Percentiles rank a stretch among this genome's conserved stretches.
phyloP scores from a whole-genome alignment of 2,888 invertebrate genomes.

The Megaustenia siamemsis region DNA sequence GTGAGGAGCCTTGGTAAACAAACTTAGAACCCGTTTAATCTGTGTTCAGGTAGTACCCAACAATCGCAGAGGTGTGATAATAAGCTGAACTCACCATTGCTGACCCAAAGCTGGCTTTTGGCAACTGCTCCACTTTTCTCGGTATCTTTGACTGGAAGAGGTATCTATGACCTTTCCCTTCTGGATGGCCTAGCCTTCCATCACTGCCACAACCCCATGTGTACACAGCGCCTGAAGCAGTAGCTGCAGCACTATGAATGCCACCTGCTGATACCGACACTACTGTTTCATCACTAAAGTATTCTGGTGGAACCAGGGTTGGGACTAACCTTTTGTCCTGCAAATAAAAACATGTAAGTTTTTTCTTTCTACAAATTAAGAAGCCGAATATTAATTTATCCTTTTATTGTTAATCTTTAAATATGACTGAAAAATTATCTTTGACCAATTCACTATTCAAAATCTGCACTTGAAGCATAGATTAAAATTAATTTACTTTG shows the following conservation, averaged over 20 bases:
- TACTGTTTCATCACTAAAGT: conserved; percentile 62
- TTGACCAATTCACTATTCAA: too few relatives aligned
- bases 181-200: conserved; percentile 69
- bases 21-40: neutral
- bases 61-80: conserved; percentile 65
- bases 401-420: too few relatives aligned
- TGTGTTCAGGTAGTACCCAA: neutral
- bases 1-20: too few relatives aligned
- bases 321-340: conserved; percentile 54
- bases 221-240: conserved; percentile 62
- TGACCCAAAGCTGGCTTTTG: conserved; percentile 42
- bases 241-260: conserved; percentile 68
- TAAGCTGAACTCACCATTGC: conserved; percentile 64
- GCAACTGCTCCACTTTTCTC: conserved; percentile 61
- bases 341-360: neutral
- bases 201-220: conserved; percentile 73
- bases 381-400: too few relatives aligned
- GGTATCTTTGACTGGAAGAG: conserved; percentile 67
- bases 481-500: too few relatives aligned
- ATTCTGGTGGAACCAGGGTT: conserved; percentile 55
- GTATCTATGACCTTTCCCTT: conserved; percentile 69
- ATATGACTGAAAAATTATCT: too few relatives aligned
- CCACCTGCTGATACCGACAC: conserved; percentile 65
- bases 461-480: too few relatives aligned
- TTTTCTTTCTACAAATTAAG: too few relatives aligned